Evolutionary conservation across 2,113 vertebrate genomes (phyloP).

Genomic region (Erythrocebus patas): DNA sequence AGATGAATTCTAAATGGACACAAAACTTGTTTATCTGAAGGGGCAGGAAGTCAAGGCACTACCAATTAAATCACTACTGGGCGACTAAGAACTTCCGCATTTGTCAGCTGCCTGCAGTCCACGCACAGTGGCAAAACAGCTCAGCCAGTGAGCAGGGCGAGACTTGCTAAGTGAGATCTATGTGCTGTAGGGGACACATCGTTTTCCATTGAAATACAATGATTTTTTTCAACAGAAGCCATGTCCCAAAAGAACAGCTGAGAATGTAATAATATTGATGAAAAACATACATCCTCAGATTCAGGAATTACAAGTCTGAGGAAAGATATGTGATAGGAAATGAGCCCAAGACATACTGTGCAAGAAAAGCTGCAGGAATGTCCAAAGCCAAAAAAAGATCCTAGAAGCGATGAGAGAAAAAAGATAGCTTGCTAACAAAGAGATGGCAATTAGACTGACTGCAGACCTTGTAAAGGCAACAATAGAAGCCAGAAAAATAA

Average conservation of each 20-base stretch:
- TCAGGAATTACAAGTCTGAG: background rate
- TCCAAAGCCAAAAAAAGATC: background rate
- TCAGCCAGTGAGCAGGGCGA: background rate
- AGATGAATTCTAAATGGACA: background rate
- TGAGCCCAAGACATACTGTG: background rate
- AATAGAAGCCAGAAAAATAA: background rate
- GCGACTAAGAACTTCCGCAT: background rate
- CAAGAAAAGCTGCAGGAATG: background rate
- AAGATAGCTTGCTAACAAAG: background rate
- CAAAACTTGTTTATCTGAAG: background rate
- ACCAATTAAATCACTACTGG: background rate
- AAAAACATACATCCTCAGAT: conserved; percentile 41
- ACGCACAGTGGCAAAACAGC: background rate
- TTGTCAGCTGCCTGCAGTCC: background rate
- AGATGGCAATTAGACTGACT: background rate
- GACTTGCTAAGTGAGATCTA: background rate
- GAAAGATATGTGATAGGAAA: background rate
- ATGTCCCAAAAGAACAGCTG: background rate
- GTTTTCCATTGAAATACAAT: background rate
- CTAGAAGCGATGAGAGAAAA: background rate
- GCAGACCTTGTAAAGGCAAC: background rate
- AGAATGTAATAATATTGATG: conserved; percentile 26
- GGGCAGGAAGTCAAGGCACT: background rate
- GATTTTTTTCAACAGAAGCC: background rate
- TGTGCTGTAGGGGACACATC: background rate